Conservation (phyloP, 2,888 invertebrate species). For the Schrankia costaestrigalis region DNA sequence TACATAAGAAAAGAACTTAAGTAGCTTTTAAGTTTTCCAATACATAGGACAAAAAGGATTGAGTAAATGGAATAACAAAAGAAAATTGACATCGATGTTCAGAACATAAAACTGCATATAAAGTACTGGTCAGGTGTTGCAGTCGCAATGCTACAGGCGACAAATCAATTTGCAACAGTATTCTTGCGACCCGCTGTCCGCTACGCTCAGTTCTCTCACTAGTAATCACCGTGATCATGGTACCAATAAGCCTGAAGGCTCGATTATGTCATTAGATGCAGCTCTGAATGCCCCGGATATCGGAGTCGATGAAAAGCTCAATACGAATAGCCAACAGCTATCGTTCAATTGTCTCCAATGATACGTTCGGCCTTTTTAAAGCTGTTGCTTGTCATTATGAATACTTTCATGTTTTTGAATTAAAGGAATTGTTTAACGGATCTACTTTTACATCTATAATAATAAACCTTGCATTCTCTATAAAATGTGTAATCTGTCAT, state of each 20-base stretch:
- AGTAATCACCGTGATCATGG: conserved; percentile 57
- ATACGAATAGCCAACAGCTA: conserved; percentile 55
- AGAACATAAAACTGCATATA: neutral
- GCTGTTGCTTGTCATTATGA: conserved; percentile 11
- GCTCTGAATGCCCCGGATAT: conserved; percentile 56
- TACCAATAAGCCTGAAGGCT: conserved; percentile 50
- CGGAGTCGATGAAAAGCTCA: conserved; percentile 53
- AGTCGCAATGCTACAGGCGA: conserved; percentile 44
- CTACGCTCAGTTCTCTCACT: conserved; percentile 36
- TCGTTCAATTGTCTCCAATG: conserved; percentile 46
- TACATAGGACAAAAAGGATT: too few species aligned
- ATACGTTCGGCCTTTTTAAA: conserved; percentile 36
- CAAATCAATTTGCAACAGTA: conserved; percentile 58
- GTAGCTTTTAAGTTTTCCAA: too few species aligned
- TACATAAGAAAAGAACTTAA: too few species aligned
- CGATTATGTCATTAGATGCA: conserved; percentile 69
- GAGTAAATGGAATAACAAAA: too few species aligned
- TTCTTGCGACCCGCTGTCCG: conserved; percentile 46
- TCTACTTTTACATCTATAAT: too few species aligned
- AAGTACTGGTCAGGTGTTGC: conserved; percentile 42
- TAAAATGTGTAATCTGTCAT: too few species aligned
- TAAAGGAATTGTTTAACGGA: conserved; percentile 5
- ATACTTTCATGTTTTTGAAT: conserved; percentile 10
- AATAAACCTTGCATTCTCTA: too few species aligned
- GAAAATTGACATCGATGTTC: too few species aligned